Evolutionary conservation across 2,797 vertebrate genomes (phyloP).

Genomic region (Poeciliopsis infans): DNA sequence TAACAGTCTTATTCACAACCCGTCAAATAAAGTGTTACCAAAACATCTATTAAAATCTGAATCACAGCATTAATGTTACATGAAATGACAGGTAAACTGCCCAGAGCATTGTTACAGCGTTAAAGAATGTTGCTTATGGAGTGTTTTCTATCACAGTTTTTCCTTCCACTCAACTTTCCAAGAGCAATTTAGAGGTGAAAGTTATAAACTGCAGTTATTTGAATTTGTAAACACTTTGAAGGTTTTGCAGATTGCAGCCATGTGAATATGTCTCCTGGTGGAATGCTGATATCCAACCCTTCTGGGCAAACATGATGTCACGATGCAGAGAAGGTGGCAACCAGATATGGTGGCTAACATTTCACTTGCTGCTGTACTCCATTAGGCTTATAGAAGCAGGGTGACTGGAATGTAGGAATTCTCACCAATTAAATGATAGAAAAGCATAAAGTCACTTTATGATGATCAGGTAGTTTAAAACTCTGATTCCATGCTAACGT

Average conservation of each 20-base stretch:
- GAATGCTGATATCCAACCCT: constrained; percentile 32
- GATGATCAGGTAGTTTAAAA: background rate
- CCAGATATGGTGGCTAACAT: constrained; percentile 29
- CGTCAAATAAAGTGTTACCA: too few species aligned
- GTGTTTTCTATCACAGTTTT: background rate
- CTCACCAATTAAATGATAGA: too few species aligned
- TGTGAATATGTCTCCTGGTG: constrained; percentile 24
- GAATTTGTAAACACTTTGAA: background rate
- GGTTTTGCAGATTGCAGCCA: background rate
- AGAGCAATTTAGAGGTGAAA: background rate
- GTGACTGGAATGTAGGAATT: background rate
- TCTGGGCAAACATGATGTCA: constrained; percentile 35
- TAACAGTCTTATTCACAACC: too few species aligned
- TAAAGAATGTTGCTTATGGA: background rate
- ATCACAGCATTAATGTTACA: background rate
- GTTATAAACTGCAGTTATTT: background rate
- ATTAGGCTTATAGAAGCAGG: background rate
- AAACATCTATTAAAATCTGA: background rate
- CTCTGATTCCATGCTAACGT: background rate
- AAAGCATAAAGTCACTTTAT: background rate
- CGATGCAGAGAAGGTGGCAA: constrained; percentile 32
- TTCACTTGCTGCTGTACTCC: constrained; percentile 10
- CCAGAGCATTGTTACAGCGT: background rate
- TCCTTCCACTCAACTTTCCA: constrained; percentile 2
- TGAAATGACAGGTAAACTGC: background rate